A percentile compares a stretch with the other conserved stretches of the same genome.
Evolutionary conservation across 2,888 invertebrate species (phyloP).

Genomic region (Steinernema carpocapsae): DNA sequence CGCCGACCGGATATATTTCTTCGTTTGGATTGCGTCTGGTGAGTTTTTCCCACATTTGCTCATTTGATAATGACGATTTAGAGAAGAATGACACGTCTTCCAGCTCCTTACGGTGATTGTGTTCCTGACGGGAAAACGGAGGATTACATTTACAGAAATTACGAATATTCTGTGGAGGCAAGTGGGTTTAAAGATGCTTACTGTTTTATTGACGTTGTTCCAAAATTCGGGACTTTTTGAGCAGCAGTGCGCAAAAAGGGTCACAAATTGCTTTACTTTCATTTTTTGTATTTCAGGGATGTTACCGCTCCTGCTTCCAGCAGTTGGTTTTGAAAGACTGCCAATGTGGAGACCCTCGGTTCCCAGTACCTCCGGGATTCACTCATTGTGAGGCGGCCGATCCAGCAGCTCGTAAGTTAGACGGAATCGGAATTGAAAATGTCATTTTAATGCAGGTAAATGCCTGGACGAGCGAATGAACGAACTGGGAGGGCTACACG

Average conservation of each 20-base stretch:
- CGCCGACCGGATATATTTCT: constrained; percentile 64
- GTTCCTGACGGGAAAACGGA: constrained; percentile 59
- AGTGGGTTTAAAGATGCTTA: not conserved
- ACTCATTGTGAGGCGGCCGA: constrained; percentile 61
- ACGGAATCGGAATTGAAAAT: not conserved
- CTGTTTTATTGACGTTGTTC: too few relatives aligned
- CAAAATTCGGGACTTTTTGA: not conserved
- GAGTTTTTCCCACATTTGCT: not conserved
- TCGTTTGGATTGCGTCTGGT: constrained; percentile 63
- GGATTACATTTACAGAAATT: constrained; percentile 62
- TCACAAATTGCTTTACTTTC: not conserved
- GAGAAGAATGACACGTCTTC: constrained; percentile 54
- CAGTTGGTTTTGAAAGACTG: constrained; percentile 62
- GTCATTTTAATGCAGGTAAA: constrained; percentile 50
- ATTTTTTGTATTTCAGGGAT: constrained; percentile 52
- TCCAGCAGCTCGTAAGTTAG: constrained; percentile 53
- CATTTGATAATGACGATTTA: constrained; percentile 38
- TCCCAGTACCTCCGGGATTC: constrained; percentile 57
- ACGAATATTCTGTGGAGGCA: constrained; percentile 65
- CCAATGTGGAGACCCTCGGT: constrained; percentile 67
- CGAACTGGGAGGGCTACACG: constrained; percentile 59
- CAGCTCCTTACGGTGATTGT: constrained; percentile 67
- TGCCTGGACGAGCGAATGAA: constrained; percentile 61
- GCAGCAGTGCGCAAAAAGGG: too few relatives aligned
- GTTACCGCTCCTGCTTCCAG: constrained; percentile 67